Percentiles rank a stretch among this genome's conserved stretches.
phyloP scores from a whole-genome alignment of 2,113 vertebrate genomes.

The Pipa parva region DNA sequence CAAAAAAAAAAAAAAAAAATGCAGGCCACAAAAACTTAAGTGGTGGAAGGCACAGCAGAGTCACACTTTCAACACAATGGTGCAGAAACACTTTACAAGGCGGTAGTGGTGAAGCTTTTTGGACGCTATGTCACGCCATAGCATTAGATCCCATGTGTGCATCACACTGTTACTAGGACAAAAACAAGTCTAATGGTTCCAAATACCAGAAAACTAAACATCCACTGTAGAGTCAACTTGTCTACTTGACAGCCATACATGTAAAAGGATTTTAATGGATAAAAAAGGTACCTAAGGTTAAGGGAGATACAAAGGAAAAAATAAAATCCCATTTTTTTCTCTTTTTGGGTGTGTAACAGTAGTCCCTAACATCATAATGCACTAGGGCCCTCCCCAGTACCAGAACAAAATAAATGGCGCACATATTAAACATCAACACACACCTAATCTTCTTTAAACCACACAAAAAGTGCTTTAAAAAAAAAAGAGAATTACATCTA shows the following conservation, averaged over 20 bases:
- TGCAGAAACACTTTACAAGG: slow-evolving; percentile 72
- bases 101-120: slow-evolving; percentile 72
- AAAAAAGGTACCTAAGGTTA: slow-evolving; percentile 55
- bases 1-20: slow-evolving; percentile 62
- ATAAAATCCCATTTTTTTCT: no score
- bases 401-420: no score
- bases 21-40: slow-evolving; percentile 81
- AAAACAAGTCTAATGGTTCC: slow-evolving; percentile 69
- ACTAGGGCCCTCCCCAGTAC: no score
- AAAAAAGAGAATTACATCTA: no score
- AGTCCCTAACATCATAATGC: no score
- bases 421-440: no score
- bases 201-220: slow-evolving; percentile 67
- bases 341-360: no score
- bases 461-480: no score
- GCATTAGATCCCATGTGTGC: slow-evolving; percentile 71
- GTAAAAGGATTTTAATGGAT: slow-evolving; percentile 62
- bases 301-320: no score
- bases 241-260: slow-evolving; percentile 74
- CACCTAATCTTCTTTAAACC: no score
- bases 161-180: slow-evolving; percentile 67
- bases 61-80: slow-evolving; percentile 76
- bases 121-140: slow-evolving; percentile 72
- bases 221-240: slow-evolving; percentile 67
- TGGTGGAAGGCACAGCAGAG: slow-evolving; percentile 82